Evolutionary conservation across 2,113 vertebrate genomes (phyloP), one percentile per base, ranked within the genome.

Genomic region (Alosa alosa): DNA sequence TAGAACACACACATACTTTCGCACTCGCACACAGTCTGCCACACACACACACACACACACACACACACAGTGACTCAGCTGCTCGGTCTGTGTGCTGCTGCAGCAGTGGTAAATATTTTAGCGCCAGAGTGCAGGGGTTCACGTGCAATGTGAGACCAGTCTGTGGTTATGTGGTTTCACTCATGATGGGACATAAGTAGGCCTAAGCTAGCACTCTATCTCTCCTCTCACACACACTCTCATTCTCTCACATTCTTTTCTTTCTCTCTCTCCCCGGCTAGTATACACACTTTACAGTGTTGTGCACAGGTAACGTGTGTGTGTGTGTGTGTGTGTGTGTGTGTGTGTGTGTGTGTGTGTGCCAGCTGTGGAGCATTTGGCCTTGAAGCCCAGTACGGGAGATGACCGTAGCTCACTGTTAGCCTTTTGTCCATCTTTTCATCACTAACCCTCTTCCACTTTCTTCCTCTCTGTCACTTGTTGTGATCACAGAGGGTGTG

Each of bases 61-160:
- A 11, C 8, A 3, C 8, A 25, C 20, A 9, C 20, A 25, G n/a
- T 72, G 25, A 72, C n/a, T 72, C 64, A 72, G 64, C 64, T 72
- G 25, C 25, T 25, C 25, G 31, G n/a, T 1, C 64, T 72, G 6
- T 3, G 64, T 72, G 25, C 64, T 13, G 64, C 64, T 36, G 64
- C 64, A 31, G 64, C 64, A 72, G 25, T 36, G 64, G 64, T 72
- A 72, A 72, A 72, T 72, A 72, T 72, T 72, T 72, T 25, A 72
- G 64, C 64, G 36, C 22, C 22, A 64, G 57, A n/a, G 52, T 20
- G 60, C 60, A 64, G 60, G 6, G 60, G 60, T 18, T 72, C 64
- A 72, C 31, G 64, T 25, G 25, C 64, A 72, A 7, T 64, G 9
- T 0, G 57, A 64, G 57, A 9, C 57, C 57, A 22, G 57, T 64